These are phyloP conservation scores for Neelides sp. DNA, from an alignment of 1,140 invertebrate genomes.

Conservation along the genomic window DNA sequence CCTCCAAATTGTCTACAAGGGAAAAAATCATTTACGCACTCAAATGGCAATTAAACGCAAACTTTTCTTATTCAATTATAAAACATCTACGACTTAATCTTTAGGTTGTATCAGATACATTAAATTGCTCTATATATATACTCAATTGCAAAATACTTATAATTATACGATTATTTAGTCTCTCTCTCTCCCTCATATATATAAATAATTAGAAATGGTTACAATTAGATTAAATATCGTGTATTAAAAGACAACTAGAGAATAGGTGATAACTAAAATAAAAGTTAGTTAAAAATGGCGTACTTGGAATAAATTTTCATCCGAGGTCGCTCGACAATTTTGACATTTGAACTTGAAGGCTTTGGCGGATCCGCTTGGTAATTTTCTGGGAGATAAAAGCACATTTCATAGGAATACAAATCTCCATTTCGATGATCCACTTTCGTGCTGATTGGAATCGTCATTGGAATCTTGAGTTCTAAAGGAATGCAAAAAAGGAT, in stretches of 20 bases:
- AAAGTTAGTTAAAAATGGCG: not conserved
- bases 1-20: slow-evolving; percentile 15
- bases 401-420: slow-evolving; percentile 35
- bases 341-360: slow-evolving; percentile 33
- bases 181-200: too few relatives aligned
- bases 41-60: too few relatives aligned
- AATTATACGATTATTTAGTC: too few relatives aligned
- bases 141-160: too few relatives aligned
- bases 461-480: slow-evolving; percentile 29
- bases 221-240: not conserved
- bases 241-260: not conserved
- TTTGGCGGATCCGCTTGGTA: slow-evolving; percentile 34
- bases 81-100: too few relatives aligned
- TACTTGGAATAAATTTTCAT: slow-evolving; percentile 33
- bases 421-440: slow-evolving; percentile 29
- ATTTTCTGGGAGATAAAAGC: slow-evolving; percentile 34
- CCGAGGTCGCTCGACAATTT: slow-evolving; percentile 33
- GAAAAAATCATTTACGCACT: too few relatives aligned
- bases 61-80: too few relatives aligned
- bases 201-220: not conserved
- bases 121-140: too few relatives aligned
- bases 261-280: too few relatives aligned
- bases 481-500: not conserved
- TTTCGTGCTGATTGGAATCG: slow-evolving; percentile 26
- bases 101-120: too few relatives aligned